Conservation (phyloP, 2,888 invertebrate genomes). For the Drosophila aldrichi region DNA sequence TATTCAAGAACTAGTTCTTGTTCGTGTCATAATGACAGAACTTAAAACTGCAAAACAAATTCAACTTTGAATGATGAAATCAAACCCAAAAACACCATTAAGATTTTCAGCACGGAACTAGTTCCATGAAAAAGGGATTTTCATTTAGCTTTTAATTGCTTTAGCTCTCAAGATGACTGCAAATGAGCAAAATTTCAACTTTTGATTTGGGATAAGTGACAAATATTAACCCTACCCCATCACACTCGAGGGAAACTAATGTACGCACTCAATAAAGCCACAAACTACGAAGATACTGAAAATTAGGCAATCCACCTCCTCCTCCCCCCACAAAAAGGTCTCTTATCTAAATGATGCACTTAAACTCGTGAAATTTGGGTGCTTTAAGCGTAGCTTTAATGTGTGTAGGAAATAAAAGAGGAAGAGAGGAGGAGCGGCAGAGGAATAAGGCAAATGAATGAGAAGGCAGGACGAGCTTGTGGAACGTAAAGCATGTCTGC, state of each 20-base stretch:
- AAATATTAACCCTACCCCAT: constrained; percentile 2
- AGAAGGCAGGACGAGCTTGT: constrained; percentile 18
- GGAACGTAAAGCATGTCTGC: constrained; percentile 61
- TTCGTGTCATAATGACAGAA: background rate
- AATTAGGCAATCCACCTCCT: background rate
- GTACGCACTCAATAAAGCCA: constrained; percentile 17
- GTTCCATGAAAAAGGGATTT: background rate
- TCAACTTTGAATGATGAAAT: background rate
- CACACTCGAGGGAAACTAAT: background rate
- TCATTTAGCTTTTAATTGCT: constrained; percentile 2
- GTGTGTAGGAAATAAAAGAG: constrained; percentile 15
- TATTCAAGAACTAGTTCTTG: background rate
- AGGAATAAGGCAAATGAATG: constrained; percentile 6
- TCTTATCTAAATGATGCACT: constrained; percentile 60
- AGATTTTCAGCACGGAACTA: background rate
- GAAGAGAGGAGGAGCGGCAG: background rate
- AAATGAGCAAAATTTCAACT: constrained; percentile 20
- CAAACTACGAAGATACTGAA: constrained; percentile 17
- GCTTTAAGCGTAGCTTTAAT: constrained; percentile 65
- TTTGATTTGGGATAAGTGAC: constrained; percentile 22
- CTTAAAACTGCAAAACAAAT: no score
- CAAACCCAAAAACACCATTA: background rate
- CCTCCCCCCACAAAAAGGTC: background rate
- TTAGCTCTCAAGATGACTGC: constrained; percentile 14
- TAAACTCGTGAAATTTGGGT: constrained; percentile 38